Conservation (phyloP, 1,140 invertebrate genomes). For the Neelides sp. region DNA sequence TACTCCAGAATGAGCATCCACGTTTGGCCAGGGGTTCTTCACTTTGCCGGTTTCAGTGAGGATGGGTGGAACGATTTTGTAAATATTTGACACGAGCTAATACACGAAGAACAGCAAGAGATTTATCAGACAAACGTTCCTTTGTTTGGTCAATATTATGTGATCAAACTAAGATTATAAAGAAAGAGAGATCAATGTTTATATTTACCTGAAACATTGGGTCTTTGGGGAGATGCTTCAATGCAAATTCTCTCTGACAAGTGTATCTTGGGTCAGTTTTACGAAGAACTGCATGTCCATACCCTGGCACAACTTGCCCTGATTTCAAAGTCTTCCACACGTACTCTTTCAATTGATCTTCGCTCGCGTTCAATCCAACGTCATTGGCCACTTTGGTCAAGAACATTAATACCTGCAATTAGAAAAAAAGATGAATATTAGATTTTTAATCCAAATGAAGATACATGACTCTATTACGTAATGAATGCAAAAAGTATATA, state of each 20-base stretch:
- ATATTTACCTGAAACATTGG: constrained; percentile 63
- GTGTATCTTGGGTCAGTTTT: constrained; percentile 93
- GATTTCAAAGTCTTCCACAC: constrained; percentile 89
- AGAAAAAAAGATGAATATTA: constrained; percentile 6
- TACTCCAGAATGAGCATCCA: constrained; percentile 94
- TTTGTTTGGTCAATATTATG: background rate
- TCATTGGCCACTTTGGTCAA: constrained; percentile 64
- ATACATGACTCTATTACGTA: background rate
- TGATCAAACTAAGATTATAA: constrained; percentile 4
- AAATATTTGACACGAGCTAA: constrained; percentile 74
- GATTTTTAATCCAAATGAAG: constrained; percentile 3
- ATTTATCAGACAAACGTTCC: background rate
- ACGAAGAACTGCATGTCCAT: constrained; percentile 89
- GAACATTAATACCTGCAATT: constrained; percentile 64
- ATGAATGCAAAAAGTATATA: background rate
- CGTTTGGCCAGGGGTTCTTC: constrained; percentile 98
- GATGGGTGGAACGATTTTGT: constrained; percentile 86
- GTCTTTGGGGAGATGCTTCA: constrained; percentile 87
- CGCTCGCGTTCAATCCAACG: constrained; percentile 64
- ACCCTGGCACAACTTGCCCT: constrained; percentile 91
- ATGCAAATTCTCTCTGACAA: constrained; percentile 86
- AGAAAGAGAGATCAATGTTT: background rate
- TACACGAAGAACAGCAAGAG: constrained; percentile 30
- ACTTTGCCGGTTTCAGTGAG: constrained; percentile 89
- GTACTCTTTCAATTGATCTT: constrained; percentile 81